Evolutionary conservation across 2,113 vertebrate species (phyloP).

Genomic region (Corapipo altera): DNA sequence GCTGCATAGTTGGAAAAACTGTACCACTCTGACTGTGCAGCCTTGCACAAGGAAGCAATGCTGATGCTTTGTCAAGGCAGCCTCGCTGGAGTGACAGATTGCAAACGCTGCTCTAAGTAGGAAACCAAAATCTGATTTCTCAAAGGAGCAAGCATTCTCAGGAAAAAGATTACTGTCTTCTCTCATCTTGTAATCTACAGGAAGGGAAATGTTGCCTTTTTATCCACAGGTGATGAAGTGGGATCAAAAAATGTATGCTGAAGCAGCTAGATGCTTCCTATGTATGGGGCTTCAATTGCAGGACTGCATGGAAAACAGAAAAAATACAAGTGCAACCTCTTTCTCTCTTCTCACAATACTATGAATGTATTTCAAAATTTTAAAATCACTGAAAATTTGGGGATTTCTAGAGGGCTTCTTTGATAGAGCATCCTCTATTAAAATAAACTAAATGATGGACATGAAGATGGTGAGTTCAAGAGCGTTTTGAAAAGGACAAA

Average conservation of each 20-base stretch:
- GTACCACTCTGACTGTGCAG: not conserved
- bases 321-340: not conserved
- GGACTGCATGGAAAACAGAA: not conserved
- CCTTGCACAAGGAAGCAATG: not conserved
- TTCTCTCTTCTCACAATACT: not conserved
- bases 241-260: not conserved
- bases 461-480: not conserved
- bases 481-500: not conserved
- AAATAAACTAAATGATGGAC: not conserved
- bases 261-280: not conserved
- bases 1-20: not conserved
- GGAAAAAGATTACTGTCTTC: not conserved
- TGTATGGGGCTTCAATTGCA: not conserved
- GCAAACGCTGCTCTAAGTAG: not conserved
- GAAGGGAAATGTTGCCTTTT: not conserved
- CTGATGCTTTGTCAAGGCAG: not conserved
- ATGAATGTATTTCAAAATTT: not conserved
- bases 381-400: not conserved
- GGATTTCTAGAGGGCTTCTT: not conserved
- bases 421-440: not conserved
- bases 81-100: not conserved
- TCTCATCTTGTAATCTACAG: not conserved
- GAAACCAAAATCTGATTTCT: slow-evolving; percentile 34
- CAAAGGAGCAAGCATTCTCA: not conserved
- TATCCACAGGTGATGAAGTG: not conserved